These are phyloP conservation scores for Oostethus manadensis DNA, from an alignment of 2,113 vertebrate genomes.

Conservation along the genomic window DNA sequence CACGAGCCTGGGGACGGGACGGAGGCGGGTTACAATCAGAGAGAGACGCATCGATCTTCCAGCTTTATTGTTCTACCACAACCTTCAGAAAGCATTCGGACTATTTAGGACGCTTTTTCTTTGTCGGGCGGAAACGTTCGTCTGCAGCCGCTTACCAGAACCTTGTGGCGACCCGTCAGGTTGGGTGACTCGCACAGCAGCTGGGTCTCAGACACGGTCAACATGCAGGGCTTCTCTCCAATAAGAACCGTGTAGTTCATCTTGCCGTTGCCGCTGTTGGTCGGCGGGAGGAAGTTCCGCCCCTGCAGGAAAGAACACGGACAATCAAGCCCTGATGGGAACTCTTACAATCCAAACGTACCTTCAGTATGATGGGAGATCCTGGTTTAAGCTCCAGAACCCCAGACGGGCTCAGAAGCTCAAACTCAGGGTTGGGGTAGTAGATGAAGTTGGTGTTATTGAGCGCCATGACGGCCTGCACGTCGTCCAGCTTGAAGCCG, in stretches of 20 bases:
- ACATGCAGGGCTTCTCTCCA: slow-evolving; percentile 86
- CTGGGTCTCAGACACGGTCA: slow-evolving; percentile 95
- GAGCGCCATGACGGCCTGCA: slow-evolving; percentile 85
- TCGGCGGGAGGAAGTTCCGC: slow-evolving; percentile 88
- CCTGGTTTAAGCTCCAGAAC: slow-evolving; percentile 94
- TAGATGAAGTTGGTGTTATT: slow-evolving; percentile 94
- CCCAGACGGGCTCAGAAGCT: slow-evolving; percentile 83
- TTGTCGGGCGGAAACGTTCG: slow-evolving; percentile 32
- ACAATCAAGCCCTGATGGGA: background rate
- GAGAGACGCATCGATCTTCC: slow-evolving; percentile 58
- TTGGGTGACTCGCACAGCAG: slow-evolving; percentile 94
- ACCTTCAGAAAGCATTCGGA: too few relatives aligned
- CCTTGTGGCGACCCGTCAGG: slow-evolving; percentile 91
- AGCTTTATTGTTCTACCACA: slow-evolving; percentile 63
- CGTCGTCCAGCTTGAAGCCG: slow-evolving; percentile 92
- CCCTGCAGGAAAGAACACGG: slow-evolving; percentile 69
- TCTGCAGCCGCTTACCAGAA: slow-evolving; percentile 81
- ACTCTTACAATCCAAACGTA: slow-evolving; percentile 33
- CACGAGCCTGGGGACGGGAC: slow-evolving; percentile 77
- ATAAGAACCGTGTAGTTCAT: slow-evolving; percentile 94
- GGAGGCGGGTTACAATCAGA: background rate
- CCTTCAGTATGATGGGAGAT: slow-evolving; percentile 96
- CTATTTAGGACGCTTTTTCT: slow-evolving; percentile 63
- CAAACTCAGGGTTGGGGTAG: slow-evolving; percentile 93
- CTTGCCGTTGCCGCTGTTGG: slow-evolving; percentile 87